A percentile compares a stretch with the other conserved stretches of the same genome.
Conservation (phyloP, 2,888 invertebrate genomes). For the Lomographa bimaculata region DNA sequence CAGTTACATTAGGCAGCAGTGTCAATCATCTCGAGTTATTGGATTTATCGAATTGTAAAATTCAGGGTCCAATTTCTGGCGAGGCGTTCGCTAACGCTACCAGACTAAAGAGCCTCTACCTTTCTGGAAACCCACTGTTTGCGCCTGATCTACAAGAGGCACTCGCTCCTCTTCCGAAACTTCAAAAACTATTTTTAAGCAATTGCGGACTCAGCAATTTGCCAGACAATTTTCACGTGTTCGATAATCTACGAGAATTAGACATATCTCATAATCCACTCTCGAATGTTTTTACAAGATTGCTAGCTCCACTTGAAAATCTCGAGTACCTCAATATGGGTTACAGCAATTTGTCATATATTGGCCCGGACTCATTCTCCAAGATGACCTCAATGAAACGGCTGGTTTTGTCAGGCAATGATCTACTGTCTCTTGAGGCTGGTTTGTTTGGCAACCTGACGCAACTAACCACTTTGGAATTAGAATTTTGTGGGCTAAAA, state of each 20-base stretch:
- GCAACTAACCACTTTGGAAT: constrained; percentile 85
- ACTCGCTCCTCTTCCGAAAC: constrained; percentile 85
- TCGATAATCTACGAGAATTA: constrained; percentile 86
- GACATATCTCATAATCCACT: constrained; percentile 89
- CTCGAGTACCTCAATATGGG: constrained; percentile 89
- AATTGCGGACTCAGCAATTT: constrained; percentile 86
- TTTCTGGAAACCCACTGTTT: constrained; percentile 87
- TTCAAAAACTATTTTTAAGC: constrained; percentile 86
- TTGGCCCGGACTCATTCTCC: constrained; percentile 86
- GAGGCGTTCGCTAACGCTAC: constrained; percentile 88
- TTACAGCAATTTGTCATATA: constrained; percentile 86
- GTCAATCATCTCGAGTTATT: constrained; percentile 85
- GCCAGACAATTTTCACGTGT: constrained; percentile 86
- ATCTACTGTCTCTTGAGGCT: constrained; percentile 85
- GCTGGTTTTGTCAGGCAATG: constrained; percentile 87
- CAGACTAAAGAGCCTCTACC: constrained; percentile 84
- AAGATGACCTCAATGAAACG: constrained; percentile 87
- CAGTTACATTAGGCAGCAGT: constrained; percentile 85
- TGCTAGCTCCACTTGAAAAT: constrained; percentile 86
- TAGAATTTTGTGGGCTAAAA: constrained; percentile 87
- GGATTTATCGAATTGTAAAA: constrained; percentile 87
- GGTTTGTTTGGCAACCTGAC: constrained; percentile 88
- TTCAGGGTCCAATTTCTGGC: constrained; percentile 86
- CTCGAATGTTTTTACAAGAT: constrained; percentile 86
- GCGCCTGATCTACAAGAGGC: constrained; percentile 87